phyloP scores from a whole-genome alignment of 2,797 vertebrate genomes.

The Sebastolobus altivelis region DNA sequence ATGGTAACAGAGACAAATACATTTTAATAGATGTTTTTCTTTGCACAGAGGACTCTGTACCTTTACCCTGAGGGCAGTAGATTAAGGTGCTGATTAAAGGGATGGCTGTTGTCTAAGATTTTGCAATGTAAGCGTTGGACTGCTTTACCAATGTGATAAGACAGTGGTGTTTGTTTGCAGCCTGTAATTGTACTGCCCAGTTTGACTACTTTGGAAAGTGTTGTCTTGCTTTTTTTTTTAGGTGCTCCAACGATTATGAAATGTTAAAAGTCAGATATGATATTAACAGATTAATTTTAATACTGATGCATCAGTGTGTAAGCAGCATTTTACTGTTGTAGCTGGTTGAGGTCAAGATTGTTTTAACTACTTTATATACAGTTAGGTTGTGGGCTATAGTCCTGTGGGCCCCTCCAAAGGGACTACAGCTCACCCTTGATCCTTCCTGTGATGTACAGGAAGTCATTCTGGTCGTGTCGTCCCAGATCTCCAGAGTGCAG shows the following conservation, averaged over 20 bases:
- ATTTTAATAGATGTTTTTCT: too few species aligned
- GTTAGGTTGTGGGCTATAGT: background rate
- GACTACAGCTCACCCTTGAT: constrained; percentile 81
- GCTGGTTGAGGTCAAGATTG: background rate
- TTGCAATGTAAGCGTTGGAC: too few species aligned
- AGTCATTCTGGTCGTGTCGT: constrained; percentile 71
- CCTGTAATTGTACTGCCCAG: rapidly evolving
- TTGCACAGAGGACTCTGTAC: too few species aligned
- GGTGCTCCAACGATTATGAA: too few species aligned
- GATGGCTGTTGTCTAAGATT: too few species aligned
- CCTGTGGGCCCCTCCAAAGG: background rate
- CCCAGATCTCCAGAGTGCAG: constrained; percentile 89
- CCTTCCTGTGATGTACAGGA: constrained; percentile 87
- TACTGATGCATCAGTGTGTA: background rate
- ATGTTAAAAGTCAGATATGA: background rate
- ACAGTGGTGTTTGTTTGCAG: too few species aligned
- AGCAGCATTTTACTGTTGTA: background rate
- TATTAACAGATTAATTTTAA: background rate
- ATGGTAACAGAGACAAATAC: too few species aligned
- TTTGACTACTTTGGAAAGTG: too few species aligned
- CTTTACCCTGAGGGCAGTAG: too few species aligned
- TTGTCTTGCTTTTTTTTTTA: too few species aligned
- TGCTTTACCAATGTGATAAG: too few species aligned
- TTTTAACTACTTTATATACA: background rate
- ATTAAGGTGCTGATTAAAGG: too few species aligned